Base-by-base conservation (phyloP, 2,888 invertebrate species). In the Caenorhabditis sp. region DNA sequence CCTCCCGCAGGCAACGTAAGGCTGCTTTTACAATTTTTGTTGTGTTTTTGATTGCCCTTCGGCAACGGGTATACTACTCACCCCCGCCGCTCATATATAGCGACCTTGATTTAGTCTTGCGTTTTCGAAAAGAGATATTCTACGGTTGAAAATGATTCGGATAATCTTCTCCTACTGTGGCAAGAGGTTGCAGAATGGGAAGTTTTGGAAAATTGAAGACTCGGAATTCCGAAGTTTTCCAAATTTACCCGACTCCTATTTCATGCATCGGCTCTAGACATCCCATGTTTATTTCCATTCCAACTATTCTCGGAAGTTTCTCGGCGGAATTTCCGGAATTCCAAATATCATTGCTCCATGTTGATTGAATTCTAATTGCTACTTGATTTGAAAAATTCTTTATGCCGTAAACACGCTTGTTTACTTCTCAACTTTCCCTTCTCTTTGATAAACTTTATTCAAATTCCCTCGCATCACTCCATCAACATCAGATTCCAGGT, bases 81-180 rank as follows among this genome's bases (percentile, higher is more conserved):
- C n/a, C n/a, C 19, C 49, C 64, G 38, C 38, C 38, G n/a, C n/a
- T n/a, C n/a, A n/a, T n/a, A n/a, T 49, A 66, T 22, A 31, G 54
- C 74, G 74, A 74, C 74, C 74, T 74, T 74, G 64, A 54, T 73
- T 47, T 22, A 35, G 3, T 22, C 35, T 68, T 66, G 58, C 66
- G 75, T 47, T 66, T 64, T 56, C 64, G 19, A 22, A n/a, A 14
- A 22, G 24, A 19, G 38, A 26, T 38, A 38, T 31, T 70, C 56
- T n/a, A n/a, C n/a, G n/a, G n/a, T n/a, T n/a, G n/a, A 22, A 14
- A 38, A 19, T 6, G 6, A 10, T 38, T 38, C 10, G 38, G 38
- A 38, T 38, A 10, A 38, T 38, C 38, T 38, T 24, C 10, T n/a
- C 28, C 58, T 28, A 26, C n/a, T n/a, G n/a, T n/a, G n/a, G n/a